Percentiles rank a stretch among this genome's conserved stretches.
Evolutionary conservation across 2,113 vertebrate genomes (phyloP).

Genomic region (Pluvianellus socialis): DNA sequence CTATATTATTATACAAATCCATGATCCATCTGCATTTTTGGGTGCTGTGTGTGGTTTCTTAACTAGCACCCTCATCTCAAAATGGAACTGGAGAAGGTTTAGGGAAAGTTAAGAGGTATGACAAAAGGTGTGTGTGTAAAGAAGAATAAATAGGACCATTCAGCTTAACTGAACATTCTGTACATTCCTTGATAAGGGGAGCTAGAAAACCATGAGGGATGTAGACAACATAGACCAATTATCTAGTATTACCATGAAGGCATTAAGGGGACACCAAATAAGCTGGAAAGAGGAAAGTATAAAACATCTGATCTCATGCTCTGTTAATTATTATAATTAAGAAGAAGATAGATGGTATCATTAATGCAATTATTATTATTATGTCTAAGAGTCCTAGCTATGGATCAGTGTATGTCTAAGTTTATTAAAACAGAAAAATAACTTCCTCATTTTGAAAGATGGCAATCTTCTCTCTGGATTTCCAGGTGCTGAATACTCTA

Average conservation of each 20-base stretch:
- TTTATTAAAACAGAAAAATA: not conserved
- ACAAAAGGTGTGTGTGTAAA: not conserved
- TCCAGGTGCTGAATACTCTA: not conserved
- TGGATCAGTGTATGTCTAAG: not conserved
- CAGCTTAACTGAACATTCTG: not conserved
- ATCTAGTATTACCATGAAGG: not conserved
- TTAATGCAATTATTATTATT: not conserved
- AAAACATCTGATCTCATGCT: not conserved
- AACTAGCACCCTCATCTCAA: not conserved
- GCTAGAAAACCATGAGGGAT: not conserved
- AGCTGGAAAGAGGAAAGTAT: not conserved
- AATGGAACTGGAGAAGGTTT: not conserved
- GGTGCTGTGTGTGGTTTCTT: not conserved
- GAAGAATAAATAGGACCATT: not conserved
- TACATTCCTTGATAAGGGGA: not conserved
- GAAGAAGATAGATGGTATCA: not conserved
- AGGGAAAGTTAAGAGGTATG: not conserved
- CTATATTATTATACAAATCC: not conserved
- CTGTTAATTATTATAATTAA: not conserved
- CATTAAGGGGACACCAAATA: not conserved
- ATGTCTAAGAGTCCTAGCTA: not conserved
- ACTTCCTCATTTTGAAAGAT: not conserved
- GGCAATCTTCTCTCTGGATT: not conserved
- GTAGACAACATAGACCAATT: not conserved
- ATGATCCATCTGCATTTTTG: not conserved